A percentile compares a stretch with the other conserved stretches of the same genome.
These are phyloP conservation scores for Nipponia nippon DNA, from an alignment of 2,113 vertebrate species.

Conservation along the genomic window DNA sequence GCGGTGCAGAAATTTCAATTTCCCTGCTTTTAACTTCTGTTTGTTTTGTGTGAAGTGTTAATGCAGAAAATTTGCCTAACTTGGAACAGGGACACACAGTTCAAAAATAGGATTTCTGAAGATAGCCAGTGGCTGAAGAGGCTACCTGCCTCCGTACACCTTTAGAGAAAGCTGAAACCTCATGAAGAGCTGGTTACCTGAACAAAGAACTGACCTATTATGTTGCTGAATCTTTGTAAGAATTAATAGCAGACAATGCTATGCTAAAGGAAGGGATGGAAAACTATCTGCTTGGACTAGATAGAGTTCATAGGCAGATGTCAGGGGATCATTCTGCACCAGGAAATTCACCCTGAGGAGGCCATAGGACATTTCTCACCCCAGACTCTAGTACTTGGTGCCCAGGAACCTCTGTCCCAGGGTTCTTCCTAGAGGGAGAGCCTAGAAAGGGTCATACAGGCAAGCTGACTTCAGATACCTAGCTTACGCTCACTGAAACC, in stretches of 20 bases:
- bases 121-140: background rate
- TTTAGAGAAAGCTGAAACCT: background rate
- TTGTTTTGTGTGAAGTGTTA: background rate
- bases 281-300: background rate
- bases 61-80: background rate
- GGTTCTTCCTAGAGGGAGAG: background rate
- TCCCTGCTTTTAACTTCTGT: background rate
- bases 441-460: background rate
- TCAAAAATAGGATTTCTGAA: background rate
- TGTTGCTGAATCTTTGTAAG: background rate
- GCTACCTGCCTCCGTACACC: background rate
- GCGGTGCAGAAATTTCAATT: background rate
- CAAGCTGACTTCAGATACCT: background rate
- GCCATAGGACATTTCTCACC: background rate
- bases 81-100: background rate
- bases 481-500: background rate
- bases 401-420: background rate
- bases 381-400: background rate
- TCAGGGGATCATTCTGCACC: background rate
- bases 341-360: background rate
- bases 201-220: background rate
- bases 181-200: background rate
- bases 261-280: background rate
- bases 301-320: background rate
- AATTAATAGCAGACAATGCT: background rate